Conservation (phyloP, 2,888 invertebrate species). For the Notodonta dromedarius region DNA sequence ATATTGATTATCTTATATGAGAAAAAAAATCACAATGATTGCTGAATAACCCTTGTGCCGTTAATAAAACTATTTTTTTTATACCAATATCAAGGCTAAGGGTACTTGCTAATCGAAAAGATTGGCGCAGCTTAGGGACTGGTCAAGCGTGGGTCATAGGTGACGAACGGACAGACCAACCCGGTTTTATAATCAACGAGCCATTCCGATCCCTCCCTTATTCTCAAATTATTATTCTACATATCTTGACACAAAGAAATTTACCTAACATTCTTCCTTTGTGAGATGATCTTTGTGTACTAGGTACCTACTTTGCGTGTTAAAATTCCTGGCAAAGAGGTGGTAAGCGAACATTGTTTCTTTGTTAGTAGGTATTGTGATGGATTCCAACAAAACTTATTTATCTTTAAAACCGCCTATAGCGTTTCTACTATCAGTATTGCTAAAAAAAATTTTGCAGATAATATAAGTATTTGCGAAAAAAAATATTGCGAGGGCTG, state of each 20-base stretch:
- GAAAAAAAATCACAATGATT: not conserved
- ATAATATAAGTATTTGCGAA: constrained; percentile 16
- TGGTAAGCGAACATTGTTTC: constrained; percentile 8
- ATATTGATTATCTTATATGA: not conserved
- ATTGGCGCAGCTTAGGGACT: constrained; percentile 57
- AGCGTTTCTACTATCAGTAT: constrained; percentile 23
- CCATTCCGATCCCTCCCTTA: constrained; percentile 39
- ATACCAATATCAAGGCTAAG: constrained; percentile 46
- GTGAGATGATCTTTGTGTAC: constrained; percentile 26
- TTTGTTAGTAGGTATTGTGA: constrained; percentile 21
- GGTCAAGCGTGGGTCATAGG: constrained; percentile 81
- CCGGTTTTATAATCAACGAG: constrained; percentile 57
- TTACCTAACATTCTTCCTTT: constrained; percentile 24
- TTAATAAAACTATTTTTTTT: not conserved
- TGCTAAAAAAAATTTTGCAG: constrained; percentile 31
- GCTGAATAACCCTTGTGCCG: no score
- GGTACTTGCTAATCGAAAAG: constrained; percentile 59
- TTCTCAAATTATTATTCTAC: constrained; percentile 29
- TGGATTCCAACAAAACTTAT: constrained; percentile 23
- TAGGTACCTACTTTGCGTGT: constrained; percentile 22
- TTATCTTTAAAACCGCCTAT: constrained; percentile 43
- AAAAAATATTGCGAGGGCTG: constrained; percentile 18
- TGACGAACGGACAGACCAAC: constrained; percentile 74
- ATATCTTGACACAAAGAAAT: constrained; percentile 18
- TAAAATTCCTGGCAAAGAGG: constrained; percentile 28